A percentile compares a stretch with the other conserved stretches of the same genome.
phyloP scores from a whole-genome alignment of 2,113 vertebrate genomes.

The Protobothrops mucrosquamatus region DNA sequence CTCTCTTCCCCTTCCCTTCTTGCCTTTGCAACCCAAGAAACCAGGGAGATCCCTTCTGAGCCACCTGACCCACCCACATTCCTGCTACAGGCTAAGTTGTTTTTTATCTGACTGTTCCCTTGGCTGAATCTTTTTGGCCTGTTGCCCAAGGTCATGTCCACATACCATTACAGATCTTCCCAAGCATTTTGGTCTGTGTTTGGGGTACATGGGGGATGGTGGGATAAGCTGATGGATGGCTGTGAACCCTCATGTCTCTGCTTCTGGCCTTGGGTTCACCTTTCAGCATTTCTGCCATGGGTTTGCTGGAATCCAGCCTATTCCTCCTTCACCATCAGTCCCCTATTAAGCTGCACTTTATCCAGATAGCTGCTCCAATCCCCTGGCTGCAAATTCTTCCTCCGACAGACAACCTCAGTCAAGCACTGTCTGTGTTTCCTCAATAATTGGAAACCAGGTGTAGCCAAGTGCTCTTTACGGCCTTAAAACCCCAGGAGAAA shows the following conservation, averaged over 20 bases:
- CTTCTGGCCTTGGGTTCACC: background rate
- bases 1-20: background rate
- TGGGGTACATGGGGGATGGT: background rate
- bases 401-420: background rate
- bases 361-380: background rate
- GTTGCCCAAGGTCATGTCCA: background rate
- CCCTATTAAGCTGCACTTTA: background rate
- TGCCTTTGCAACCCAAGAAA: background rate
- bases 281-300: background rate
- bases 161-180: background rate
- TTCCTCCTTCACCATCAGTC: background rate
- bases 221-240: background rate
- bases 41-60: background rate
- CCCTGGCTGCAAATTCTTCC: background rate
- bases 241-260: background rate
- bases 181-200: background rate
- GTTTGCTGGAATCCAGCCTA: background rate
- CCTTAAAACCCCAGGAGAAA: background rate
- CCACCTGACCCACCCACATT: background rate
- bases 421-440: background rate
- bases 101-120: background rate
- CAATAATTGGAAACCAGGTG: background rate
- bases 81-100: background rate
- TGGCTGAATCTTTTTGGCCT: background rate
- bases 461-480: background rate